These are phyloP conservation scores for Nylanderia fulva DNA, from an alignment of 1,140 invertebrate species.

Conservation along the genomic window DNA sequence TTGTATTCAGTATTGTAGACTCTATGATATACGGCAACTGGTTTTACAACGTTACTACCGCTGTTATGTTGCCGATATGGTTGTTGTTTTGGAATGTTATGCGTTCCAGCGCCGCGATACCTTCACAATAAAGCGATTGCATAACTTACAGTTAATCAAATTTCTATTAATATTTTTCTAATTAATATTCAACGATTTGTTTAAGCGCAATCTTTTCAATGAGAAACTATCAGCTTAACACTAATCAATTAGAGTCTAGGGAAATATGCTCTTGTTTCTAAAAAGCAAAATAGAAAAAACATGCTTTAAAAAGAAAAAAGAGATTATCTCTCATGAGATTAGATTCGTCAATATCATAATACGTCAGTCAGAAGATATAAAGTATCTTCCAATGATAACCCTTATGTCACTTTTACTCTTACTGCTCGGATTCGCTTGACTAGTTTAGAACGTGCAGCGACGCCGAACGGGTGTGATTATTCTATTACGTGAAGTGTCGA, in stretches of 20 bases:
- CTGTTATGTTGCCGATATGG: slow-evolving; percentile 88
- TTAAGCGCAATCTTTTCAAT: background rate
- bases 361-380: slow-evolving; percentile 36
- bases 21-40: slow-evolving; percentile 91
- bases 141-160: background rate
- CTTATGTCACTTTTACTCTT: slow-evolving; percentile 27
- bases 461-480: background rate
- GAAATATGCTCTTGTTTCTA: background rate
- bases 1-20: slow-evolving; percentile 93
- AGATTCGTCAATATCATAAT: slow-evolving; percentile 25
- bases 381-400: slow-evolving; percentile 44
- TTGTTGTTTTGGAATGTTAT: slow-evolving; percentile 87
- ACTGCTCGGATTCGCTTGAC: background rate
- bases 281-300: background rate
- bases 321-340: slow-evolving; percentile 9
- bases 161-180: background rate
- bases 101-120: slow-evolving; percentile 23
- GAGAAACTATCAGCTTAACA: background rate
- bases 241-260: background rate
- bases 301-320: background rate
- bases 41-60: slow-evolving; percentile 87
- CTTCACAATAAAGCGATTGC: slow-evolving; percentile 32
- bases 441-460: slow-evolving; percentile 19
- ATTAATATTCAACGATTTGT: background rate
- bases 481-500: background rate